A percentile compares a stretch with the other conserved stretches of the same genome.
phyloP scores from a whole-genome alignment of 1,140 invertebrate genomes.

The Ladona fulva region DNA sequence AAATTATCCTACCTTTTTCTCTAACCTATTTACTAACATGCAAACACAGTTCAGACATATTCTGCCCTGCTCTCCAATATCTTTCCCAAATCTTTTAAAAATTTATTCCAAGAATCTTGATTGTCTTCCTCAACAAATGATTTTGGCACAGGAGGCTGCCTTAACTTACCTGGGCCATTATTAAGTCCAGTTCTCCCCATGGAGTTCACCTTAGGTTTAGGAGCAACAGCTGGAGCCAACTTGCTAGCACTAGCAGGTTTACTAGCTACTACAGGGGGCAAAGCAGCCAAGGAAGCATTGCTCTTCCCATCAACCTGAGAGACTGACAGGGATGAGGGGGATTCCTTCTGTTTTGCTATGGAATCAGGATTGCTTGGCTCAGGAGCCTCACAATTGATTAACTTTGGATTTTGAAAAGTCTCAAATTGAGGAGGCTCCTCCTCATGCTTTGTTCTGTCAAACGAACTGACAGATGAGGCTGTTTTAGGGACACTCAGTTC shows the following conservation, averaged over 20 bases:
- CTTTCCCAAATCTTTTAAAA: conserved; percentile 35
- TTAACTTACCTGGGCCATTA: background rate
- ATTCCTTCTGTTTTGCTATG: background rate
- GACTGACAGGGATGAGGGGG: background rate
- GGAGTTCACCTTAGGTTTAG: background rate
- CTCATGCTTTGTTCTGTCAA: background rate
- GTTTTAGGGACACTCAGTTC: background rate
- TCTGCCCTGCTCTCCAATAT: conserved; percentile 38
- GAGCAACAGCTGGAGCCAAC: background rate
- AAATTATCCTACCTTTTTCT: no score
- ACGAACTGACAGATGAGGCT: background rate
- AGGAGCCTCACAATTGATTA: background rate
- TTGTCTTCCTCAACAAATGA: conserved; percentile 18
- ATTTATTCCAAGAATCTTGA: conserved; percentile 23
- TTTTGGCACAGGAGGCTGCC: background rate
- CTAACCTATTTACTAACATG: conserved; percentile 16
- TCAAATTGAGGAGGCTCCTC: background rate
- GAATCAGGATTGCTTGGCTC: background rate
- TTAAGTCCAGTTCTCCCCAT: background rate
- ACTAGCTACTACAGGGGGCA: background rate
- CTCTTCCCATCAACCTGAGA: background rate
- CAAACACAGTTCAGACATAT: conserved; percentile 23
- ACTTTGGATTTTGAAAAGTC: no score
- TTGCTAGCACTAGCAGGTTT: background rate
- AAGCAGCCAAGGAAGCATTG: background rate